A percentile compares a stretch with the other conserved stretches of the same genome.
These are phyloP conservation scores for Puffinus mauretanicus DNA, from an alignment of 2,113 vertebrate genomes.

Conservation along the genomic window DNA sequence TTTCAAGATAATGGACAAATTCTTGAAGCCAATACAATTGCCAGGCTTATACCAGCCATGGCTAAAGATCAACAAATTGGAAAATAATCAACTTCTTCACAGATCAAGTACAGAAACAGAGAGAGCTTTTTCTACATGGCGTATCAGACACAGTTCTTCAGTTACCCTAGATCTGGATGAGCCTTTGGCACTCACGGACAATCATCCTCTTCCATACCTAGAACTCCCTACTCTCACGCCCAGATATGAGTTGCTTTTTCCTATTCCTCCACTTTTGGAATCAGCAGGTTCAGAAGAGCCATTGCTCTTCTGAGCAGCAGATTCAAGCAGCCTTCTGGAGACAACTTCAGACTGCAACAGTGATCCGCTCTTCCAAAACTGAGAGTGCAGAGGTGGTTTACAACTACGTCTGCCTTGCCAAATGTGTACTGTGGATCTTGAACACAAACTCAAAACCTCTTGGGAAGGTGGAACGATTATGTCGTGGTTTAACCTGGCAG, in stretches of 20 bases:
- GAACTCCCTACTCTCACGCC: not conserved
- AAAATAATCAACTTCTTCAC: not conserved
- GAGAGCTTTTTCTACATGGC: not conserved
- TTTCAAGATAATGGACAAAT: not conserved
- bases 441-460: not conserved
- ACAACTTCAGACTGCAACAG: not conserved
- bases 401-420: not conserved
- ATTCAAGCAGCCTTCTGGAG: not conserved
- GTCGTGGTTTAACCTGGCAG: too few relatives aligned
- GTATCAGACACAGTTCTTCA: not conserved
- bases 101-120: not conserved
- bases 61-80: not conserved
- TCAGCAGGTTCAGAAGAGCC: not conserved
- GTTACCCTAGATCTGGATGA: not conserved
- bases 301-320: not conserved
- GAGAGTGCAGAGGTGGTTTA: not conserved
- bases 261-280: not conserved
- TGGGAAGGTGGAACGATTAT: not conserved
- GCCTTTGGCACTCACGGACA: not conserved
- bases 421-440: not conserved
- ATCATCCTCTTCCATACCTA: not conserved
- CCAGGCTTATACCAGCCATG: not conserved
- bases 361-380: not conserved
- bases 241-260: not conserved
- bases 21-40: not conserved